Base-by-base conservation (phyloP, 2,888 invertebrate species). In the Ormyrus rosae region DNA sequence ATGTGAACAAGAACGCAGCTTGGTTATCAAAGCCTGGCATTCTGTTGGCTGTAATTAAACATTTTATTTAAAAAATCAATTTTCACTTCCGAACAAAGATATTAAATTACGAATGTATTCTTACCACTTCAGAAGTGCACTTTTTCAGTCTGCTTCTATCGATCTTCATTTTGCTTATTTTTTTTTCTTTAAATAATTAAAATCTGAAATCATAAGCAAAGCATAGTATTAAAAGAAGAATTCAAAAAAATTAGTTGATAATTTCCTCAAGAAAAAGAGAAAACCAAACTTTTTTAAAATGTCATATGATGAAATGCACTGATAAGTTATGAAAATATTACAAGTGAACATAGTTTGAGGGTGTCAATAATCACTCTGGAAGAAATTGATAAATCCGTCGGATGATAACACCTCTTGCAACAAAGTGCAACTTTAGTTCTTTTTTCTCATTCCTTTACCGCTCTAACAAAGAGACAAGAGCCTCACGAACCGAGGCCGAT, bases 61-160 rank as follows among this genome's bases (percentile, higher is more conserved):
- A 61, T 56, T 70, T 11, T 50, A 48, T 45, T 34, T 58, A 58
- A 10, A 34, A 60, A 68, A 53, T 64, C 6, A 45, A 2, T 46
- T 6, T n/a, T 7, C 6, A 65, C 11, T 68, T 34, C 1, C 50
- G 13, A n/a, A 58, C 19, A 19, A 19, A 19, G 19, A 19, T 19
- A 19, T 19, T 19, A 19, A 19, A 19, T 19, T 19, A 19, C 19
- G 19, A 19, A 19, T 19, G 19, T 13, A 10, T 45, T 90, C 92
- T 91, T 90, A 94, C 94, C 91, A 96, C 94, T 92, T 96, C 96
- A 83, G 96, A 95, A 88, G 95, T 95, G 92, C 95, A 95, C 91
- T 96, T 96, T 91, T 96, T 96, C 87, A 96, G 92, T 91, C 96
- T 95, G 86, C 93, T 94, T 87, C 95, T 93, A 89, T 96, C 96